Base-by-base conservation (phyloP, 1,140 invertebrate species). In the Venturia canescens region DNA sequence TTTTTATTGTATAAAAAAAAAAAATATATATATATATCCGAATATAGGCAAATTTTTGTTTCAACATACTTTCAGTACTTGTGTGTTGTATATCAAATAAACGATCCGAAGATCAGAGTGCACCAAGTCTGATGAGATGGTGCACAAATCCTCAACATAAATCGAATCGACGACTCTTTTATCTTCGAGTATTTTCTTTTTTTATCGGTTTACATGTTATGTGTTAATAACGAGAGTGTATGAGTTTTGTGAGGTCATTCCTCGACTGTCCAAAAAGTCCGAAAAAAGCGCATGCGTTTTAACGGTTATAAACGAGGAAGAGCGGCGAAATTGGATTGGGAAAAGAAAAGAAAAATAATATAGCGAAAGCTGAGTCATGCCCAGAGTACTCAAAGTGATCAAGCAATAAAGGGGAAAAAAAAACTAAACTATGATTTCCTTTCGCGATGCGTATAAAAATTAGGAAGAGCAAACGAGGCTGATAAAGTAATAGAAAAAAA, bases 1-100 rank as follows among this genome's bases (percentile, higher is more conserved):
- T 87, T 87, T 63, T 86, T 87, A 86, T 87, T 87, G 81, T 86
- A 85, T 82, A 86, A 85, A 70, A 60, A 85, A 83, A 85, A n/a
- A n/a, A n/a, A n/a, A n/a, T n/a, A n/a, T n/a, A n/a, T n/a, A n/a
- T n/a, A n/a, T n/a, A n/a, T 84, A 57, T 26, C 83, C 83, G 85
- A 38, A 38, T n/a, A 63, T 84, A 31, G 70, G 70, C 82, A 82
- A 78, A 84, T 78, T 74, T 57, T 83, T 69, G 79, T 80, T 72
- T 23, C 77, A 80, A 85, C 81, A 85, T 79, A 78, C 84, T 81
- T n/a, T 48, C n/a, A 80, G 34, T 82, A 83, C 81, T 38, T 48
- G 69, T 69, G 74, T 23, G 18, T 53, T 53, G 13, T 53, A 57
- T 80, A 85, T 70, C 27, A 15, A 29, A 79, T 48, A 31, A 50